Evolutionary conservation across 1,140 invertebrate species (phyloP).

Genomic region (Neodiprion virginianus): DNA sequence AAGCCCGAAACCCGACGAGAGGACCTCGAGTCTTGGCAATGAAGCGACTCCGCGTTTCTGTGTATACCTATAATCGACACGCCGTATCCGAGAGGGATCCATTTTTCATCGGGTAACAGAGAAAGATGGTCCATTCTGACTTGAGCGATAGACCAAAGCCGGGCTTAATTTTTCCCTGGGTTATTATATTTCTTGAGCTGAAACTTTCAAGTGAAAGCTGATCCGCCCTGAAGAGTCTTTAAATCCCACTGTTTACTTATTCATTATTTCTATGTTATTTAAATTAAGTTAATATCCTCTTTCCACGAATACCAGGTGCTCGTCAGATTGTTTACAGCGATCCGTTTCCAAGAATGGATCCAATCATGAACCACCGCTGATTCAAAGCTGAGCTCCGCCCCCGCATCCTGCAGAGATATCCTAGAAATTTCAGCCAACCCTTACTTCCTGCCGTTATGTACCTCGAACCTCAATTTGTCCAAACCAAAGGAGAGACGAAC

Average conservation of each 20-base stretch:
- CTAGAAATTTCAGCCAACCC: conserved; percentile 35
- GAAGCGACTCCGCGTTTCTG: conserved; percentile 29
- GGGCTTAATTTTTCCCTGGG: not conserved
- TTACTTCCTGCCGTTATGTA: conserved; percentile 27
- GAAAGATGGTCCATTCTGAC: conserved; percentile 39
- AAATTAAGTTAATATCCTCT: no score
- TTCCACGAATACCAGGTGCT: no score
- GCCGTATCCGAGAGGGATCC: conserved; percentile 21
- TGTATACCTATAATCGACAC: not conserved
- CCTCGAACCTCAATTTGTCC: not conserved
- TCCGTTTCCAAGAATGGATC: not conserved
- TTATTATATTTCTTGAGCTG: no score
- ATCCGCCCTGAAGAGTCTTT: not conserved
- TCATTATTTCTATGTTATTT: no score
- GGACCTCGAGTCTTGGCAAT: conserved; percentile 10
- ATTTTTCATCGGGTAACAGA: conserved; percentile 50
- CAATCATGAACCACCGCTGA: not conserved
- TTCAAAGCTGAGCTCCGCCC: not conserved
- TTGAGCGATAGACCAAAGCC: not conserved
- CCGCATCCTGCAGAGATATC: conserved; percentile 31
- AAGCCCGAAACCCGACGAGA: conserved; percentile 17
- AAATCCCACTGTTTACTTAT: not conserved
- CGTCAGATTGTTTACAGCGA: no score
- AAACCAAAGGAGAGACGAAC: not conserved
- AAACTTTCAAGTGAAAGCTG: not conserved